Base-by-base conservation (phyloP, 2,797 vertebrate species). In the Tachyglossus aculeatus region DNA sequence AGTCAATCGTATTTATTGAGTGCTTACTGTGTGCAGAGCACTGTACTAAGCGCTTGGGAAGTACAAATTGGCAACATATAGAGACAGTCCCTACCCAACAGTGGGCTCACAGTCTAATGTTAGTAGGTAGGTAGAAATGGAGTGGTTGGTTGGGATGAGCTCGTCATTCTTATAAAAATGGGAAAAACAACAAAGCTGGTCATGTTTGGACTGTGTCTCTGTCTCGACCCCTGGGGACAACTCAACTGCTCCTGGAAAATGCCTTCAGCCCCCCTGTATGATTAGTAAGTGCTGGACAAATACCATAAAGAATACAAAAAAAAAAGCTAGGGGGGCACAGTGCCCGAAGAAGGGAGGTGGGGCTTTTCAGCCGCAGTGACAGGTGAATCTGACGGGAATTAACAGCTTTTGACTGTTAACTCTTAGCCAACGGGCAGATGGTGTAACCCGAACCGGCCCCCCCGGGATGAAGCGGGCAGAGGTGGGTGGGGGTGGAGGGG, bases 361-460 rank as follows among this genome's bases (percentile, higher is more conserved):
- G 12, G 5, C 27, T 36, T 48, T 50, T 62, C 21, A 50, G 66
- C 48, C 32, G 11, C 66, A 25, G 24, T 71, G 61, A 24, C 57
- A 39, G 31, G 29, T 43, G 31, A 78, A 24, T 55, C 24, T 52
- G 51, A 36, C 33, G 58, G 22, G 31, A 51, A 52, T 54, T 39
- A 64, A 70, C 44, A 78, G 52, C 22, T 36, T 71, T 59, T 44
- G 74, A 65, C 22, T 63, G 48, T 48, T 38, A 34, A 18, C 40
- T 56, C 38, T 56, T 56, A 41, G 37, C 50, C 47, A 27, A 16
- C 5, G 22, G 52, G 36, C 8, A 10, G 31, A 18, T 60, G 36
- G n/a, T 33, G 14, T 60, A 48, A 56, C 34, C 11, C 29, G 44
- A 54, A 74, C 34, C 0, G 0, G 22, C 50, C 12, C n/a, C n/a